Evolutionary conservation across 1,140 invertebrate species (phyloP), one percentile per base, ranked within the genome.

Genomic region (Drosophila bocki): DNA sequence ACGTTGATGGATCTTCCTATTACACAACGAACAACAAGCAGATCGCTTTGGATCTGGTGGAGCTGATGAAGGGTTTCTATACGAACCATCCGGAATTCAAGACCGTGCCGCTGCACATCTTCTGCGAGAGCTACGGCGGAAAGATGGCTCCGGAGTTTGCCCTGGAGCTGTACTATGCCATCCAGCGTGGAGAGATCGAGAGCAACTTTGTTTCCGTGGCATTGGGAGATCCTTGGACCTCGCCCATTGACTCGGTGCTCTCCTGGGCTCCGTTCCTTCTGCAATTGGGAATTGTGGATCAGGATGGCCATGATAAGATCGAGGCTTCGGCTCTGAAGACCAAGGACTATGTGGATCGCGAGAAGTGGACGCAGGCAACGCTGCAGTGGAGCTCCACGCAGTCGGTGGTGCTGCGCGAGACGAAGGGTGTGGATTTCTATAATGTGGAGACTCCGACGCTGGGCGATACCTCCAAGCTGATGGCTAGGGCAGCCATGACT

Each of bases 131-230:
- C 1, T 98, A 98, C 92, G 97, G 97, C 29, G 97, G 97, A 1
- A 98, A 98, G 94, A 98, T 98, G 96, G 95, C 97, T 1, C 95
- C 96, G 12, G 96, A 97, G 77, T 97, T 98, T 82, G 96, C 94
- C 3, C 64, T 91, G 57, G 86, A 93, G 61, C 68, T 91, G 22
- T 82, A 85, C 67, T 83, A 97, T 95, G 95, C 95, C 48, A 95
- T 97, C 63, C 78, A 95, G 75, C 91, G 88, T 1, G 95, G 94
- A 9, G 94, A 93, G 59, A 95, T 98, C 5, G 93, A 94, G 22
- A 95, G 95, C 45, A 97, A 97, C 76, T 94, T 98, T 42, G 94
- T 94, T 78, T 97, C 97, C 2, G 95, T 98, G 9, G 96, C 95
- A 4, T 94, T 98, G 88, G 97, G 97, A 17, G 97, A 98, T 93